Percentiles rank a stretch among this genome's conserved stretches.
phyloP scores from a whole-genome alignment of 2,888 invertebrate species.

The Pandemis corylana region DNA sequence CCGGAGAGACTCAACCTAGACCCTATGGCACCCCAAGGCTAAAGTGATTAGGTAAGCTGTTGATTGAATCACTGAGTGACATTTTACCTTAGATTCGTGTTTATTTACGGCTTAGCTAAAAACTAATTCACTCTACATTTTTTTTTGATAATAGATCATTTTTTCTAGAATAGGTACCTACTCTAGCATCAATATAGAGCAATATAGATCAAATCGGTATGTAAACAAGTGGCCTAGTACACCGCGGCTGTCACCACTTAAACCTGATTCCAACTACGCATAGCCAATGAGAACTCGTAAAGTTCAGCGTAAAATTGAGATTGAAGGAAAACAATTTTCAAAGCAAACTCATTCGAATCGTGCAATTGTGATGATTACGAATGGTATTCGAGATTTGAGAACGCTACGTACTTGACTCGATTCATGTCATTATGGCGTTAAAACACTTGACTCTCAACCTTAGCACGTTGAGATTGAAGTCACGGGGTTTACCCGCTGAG shows the following conservation, averaged over 20 bases:
- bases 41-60: too few relatives aligned
- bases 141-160: neutral
- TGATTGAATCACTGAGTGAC: too few relatives aligned
- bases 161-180: neutral
- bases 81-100: too few relatives aligned
- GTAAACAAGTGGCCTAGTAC: neutral
- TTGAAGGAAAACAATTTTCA: neutral
- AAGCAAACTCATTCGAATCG: neutral
- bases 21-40: too few relatives aligned
- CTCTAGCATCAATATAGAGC: too few relatives aligned
- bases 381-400: conserved; percentile 24
- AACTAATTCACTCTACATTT: too few relatives aligned
- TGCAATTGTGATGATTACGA: conserved; percentile 19
- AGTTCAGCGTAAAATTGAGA: neutral
- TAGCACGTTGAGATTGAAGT: conserved; percentile 3
- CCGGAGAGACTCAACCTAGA: too few relatives aligned
- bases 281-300: neutral
- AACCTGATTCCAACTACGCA: neutral
- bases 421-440: neutral
- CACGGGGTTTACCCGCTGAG: neutral
- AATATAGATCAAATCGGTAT: neutral
- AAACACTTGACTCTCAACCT: conserved; percentile 20
- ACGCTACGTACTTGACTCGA: neutral
- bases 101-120: too few relatives aligned
- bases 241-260: neutral